Percentiles rank a stretch among this genome's conserved stretches.
Evolutionary conservation across 2,113 vertebrate genomes (phyloP).

Genomic region (Paracyprichromis sp.): DNA sequence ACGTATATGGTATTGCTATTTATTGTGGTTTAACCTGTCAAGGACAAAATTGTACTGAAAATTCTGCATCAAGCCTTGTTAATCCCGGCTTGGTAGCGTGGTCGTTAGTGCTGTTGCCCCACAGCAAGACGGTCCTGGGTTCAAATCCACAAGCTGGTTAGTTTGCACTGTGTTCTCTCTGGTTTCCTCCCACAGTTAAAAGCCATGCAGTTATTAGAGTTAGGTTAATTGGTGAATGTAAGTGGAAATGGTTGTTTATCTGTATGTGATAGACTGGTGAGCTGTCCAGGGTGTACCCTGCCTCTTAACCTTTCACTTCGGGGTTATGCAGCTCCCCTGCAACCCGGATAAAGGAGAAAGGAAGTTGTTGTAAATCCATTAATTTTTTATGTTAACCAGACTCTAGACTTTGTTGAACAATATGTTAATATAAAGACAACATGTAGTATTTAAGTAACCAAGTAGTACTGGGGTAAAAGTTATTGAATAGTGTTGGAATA

Average conservation of each 20-base stretch:
- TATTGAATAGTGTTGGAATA: background rate
- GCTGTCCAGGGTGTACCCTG: background rate
- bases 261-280: background rate
- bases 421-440: background rate
- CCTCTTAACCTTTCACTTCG: accelerated
- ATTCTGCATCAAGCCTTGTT: background rate
- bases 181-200: background rate
- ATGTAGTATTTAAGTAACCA: background rate
- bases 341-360: background rate
- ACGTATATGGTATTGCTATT: background rate
- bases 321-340: background rate
- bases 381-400: background rate
- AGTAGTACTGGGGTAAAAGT: background rate
- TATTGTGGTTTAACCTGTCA: background rate
- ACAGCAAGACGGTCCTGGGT: background rate
- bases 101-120: background rate
- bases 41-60: background rate
- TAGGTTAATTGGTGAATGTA: background rate
- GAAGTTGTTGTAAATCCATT: background rate
- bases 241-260: background rate
- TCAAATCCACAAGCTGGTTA: background rate
- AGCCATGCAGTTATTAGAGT: background rate
- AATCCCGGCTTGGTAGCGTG: background rate
- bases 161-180: background rate
- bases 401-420: background rate